Evolutionary conservation across 2,113 vertebrate species (phyloP), one percentile per base, ranked within the genome.

Genomic region (Patagioenas fasciata): DNA sequence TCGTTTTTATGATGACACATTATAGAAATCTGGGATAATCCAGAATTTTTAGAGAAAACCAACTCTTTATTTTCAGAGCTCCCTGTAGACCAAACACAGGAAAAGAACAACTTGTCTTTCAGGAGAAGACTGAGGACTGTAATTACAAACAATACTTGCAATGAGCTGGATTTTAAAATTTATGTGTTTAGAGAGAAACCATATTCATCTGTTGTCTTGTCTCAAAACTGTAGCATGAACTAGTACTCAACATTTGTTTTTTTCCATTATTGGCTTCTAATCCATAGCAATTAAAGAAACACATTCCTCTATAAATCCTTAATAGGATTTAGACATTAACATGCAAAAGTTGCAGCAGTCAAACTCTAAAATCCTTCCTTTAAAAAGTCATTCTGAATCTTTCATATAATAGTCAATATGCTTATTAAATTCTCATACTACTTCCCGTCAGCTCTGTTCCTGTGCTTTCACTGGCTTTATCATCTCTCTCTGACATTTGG

Each of bases 81-180:
- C 90, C 26, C 50, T 83, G 18, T 78, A 84, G 95, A 88, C 32
- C 18, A 71, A 88, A 62, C 38, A 70, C 8, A 83, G 85, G 23
- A 93, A 88, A 94, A 88, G 15, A 88, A 16, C 42, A 88, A 16
- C 62, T 90, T 88, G 75, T 81, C 65, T 86, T 95, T 93, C 34
- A 72, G 32, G 26, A 77, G 40, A 93, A 80, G 77, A 83, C 2
- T 86, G 92, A 96, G 42, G 38, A 64, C 32, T 81, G 38, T 65
- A 96, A 83, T 95, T 93, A 71, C 3, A 61, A 32, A 73, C 78
- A 91, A 79, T 64, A 85, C 51, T 95, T 89, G 61, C n/a, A 95
- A 36, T 65, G n/a, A 88, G 50, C 57, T 94, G 77, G 69, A 32
- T 80, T 86, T 88, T 86, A 17, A 54, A 48, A 56, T 88, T 23